Evolutionary conservation across 2,797 vertebrate genomes (phyloP), one percentile per base, ranked within the genome.

Genomic region (Falco naumanni): DNA sequence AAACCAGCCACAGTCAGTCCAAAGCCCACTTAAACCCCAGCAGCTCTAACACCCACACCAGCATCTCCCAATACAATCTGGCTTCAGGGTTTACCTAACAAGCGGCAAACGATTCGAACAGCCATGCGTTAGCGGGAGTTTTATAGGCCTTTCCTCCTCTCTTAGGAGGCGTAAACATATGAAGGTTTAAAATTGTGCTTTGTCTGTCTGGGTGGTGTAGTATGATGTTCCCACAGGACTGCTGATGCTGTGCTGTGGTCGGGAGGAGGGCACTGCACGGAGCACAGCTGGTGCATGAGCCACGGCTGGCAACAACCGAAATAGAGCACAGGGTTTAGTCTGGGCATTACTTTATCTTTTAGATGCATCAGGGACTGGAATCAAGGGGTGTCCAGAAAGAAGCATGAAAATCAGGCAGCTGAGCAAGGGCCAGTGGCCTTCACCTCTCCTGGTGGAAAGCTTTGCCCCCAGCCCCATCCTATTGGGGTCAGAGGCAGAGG

Each of bases 151-250:
- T 85, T 63, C 28, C 29, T 25, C 6, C 7, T 91, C 84, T 84
- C 90, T 72, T 37, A 89, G 84, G 89, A 84, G 48, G 51, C 4
- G 2, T 95, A 86, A 96, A 93, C 65, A 69, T 19, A 85, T 20
- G 47, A 78, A 34, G 59, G 63, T 68, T 91, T 86, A 89, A 43
- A 79, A 84, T 18, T 33, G 11, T 4, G 6, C 13, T 95, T 69
- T 92, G 81, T 95, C 96, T 95, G 88, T 94, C 79, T 88, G 72
- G 7, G 53, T 76, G 57, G 76, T 71, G 29, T 11, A 11, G 39
- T 20, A 10, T 8, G 57, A 68, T 77, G 53, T 11, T 94, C 86
- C 91, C 90, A 80, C 33, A 34, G 34, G 71, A 5, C 22, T 72
- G 54, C 24, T 16, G 78, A 45, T 76, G 6, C 21, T 88, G 85